These are phyloP conservation scores for Dicranocentrus wangi DNA, from an alignment of 2,888 invertebrate species.

Conservation along the genomic window DNA sequence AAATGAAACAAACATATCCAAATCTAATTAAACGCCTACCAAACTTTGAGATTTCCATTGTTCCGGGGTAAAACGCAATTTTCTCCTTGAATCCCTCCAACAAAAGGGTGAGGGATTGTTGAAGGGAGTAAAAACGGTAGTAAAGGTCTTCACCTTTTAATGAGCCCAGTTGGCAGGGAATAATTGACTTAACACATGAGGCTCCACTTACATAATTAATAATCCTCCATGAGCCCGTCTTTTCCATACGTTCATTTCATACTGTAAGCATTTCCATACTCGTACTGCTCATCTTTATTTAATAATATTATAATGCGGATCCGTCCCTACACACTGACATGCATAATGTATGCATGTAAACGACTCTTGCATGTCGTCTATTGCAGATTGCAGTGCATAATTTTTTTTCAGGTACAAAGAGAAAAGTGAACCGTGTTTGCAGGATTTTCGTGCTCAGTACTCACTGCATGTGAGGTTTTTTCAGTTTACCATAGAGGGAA, in stretches of 20 bases:
- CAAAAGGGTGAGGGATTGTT: no score
- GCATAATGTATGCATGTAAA: slow-evolving; percentile 45
- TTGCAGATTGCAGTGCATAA: slow-evolving; percentile 7
- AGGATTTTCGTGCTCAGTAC: slow-evolving; percentile 21
- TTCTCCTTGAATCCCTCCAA: no score
- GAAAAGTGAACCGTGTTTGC: not conserved
- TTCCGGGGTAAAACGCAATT: no score
- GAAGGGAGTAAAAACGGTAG: slow-evolving; percentile 19
- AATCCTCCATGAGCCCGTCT: not conserved
- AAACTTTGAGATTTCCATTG: no score
- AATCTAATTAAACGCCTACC: no score
- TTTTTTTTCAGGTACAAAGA: slow-evolving; percentile 4
- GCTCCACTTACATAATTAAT: slow-evolving; percentile 52
- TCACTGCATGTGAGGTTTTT: slow-evolving; percentile 4
- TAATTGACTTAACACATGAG: slow-evolving; percentile 62
- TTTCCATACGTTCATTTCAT: not conserved
- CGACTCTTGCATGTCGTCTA: not conserved
- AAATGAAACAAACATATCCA: no score
- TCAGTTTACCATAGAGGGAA: no score
- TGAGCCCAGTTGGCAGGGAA: slow-evolving; percentile 54
- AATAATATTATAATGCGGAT: slow-evolving; percentile 3
- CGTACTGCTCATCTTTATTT: not conserved
- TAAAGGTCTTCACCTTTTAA: slow-evolving; percentile 62
- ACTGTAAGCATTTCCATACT: not conserved
- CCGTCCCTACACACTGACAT: slow-evolving; percentile 18